Evolutionary conservation across 2,113 vertebrate species (phyloP).

Genomic region (Scartelaos histophorus): DNA sequence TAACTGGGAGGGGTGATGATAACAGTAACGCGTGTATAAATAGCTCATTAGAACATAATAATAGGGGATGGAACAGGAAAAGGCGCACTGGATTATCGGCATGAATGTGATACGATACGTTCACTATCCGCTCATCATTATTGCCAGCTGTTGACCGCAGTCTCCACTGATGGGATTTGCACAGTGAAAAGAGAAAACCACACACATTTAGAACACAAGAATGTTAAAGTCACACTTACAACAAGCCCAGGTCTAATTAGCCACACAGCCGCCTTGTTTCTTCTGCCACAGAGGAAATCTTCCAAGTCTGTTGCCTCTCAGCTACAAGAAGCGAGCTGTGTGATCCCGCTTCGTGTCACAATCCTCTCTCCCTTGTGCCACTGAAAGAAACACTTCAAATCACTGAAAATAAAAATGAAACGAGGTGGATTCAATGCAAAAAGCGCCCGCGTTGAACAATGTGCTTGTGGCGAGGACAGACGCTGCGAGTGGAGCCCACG

Average conservation of each 20-base stretch:
- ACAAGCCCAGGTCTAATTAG: conserved; percentile 62
- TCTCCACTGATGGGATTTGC: conserved; percentile 29
- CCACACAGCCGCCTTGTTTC: conserved; percentile 56
- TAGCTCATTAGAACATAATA: conserved; percentile 6
- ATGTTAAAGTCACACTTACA: conserved; percentile 67
- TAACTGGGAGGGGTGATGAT: background rate
- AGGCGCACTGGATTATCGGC: background rate
- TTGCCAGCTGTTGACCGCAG: conserved; percentile 32
- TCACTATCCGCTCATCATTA: conserved; percentile 41
- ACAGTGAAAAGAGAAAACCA: conserved; percentile 5
- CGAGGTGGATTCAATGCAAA: conserved; percentile 44
- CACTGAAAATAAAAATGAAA: conserved; percentile 36
- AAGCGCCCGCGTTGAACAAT: conserved; percentile 72
- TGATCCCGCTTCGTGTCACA: conserved; percentile 31
- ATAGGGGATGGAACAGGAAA: conserved; percentile 2
- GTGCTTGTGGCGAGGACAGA: conserved; percentile 61
- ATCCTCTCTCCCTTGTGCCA: conserved; percentile 27
- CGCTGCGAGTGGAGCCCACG: conserved; percentile 72
- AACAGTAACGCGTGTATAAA: conserved; percentile 2
- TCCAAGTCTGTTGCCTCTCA: conserved; percentile 53
- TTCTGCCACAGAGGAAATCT: conserved; percentile 46
- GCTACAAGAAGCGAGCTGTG: conserved; percentile 28
- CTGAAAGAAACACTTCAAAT: conserved; percentile 16
- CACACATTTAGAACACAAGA: conserved; percentile 37
- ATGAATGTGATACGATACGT: conserved; percentile 37